phyloP scores from a whole-genome alignment of 2,113 vertebrate species.

The Otus sunia region DNA sequence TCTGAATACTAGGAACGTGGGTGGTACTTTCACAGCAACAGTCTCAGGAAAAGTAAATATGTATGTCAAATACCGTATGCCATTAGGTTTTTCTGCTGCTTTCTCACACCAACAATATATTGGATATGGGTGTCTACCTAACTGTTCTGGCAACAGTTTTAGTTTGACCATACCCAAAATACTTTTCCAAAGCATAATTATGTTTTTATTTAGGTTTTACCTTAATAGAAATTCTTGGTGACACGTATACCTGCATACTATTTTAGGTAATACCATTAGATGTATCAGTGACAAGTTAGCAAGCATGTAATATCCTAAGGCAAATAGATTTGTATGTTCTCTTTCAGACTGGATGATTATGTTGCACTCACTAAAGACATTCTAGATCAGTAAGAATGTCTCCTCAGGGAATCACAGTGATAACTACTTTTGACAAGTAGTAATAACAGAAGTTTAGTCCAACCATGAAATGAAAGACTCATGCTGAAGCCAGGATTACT shows the following conservation, averaged over 20 bases:
- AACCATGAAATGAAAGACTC: conserved; percentile 6
- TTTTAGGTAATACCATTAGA: conserved; percentile 28
- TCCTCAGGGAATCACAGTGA: conserved; percentile 29
- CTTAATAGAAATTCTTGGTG: neutral
- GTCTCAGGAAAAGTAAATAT: neutral
- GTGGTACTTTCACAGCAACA: neutral
- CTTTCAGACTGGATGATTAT: conserved; percentile 34
- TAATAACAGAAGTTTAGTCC: conserved; percentile 53
- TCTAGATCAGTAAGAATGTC: conserved; percentile 42
- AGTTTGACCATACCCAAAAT: neutral
- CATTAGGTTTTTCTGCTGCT: neutral
- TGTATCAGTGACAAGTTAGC: conserved; percentile 19
- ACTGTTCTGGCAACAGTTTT: neutral
- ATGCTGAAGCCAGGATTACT: neutral
- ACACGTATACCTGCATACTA: neutral
- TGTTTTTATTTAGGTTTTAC: neutral
- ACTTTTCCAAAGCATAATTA: neutral
- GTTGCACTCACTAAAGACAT: conserved; percentile 35
- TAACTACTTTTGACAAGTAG: conserved; percentile 59
- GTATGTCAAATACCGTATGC: neutral
- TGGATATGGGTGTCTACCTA: neutral
- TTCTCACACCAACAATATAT: rapidly evolving
- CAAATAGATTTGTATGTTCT: conserved; percentile 55
- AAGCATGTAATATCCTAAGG: conserved; percentile 45
- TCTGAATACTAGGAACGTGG: neutral